Conservation (phyloP, 2,113 vertebrate genomes). For the Oncorhynchus kisutch region DNA sequence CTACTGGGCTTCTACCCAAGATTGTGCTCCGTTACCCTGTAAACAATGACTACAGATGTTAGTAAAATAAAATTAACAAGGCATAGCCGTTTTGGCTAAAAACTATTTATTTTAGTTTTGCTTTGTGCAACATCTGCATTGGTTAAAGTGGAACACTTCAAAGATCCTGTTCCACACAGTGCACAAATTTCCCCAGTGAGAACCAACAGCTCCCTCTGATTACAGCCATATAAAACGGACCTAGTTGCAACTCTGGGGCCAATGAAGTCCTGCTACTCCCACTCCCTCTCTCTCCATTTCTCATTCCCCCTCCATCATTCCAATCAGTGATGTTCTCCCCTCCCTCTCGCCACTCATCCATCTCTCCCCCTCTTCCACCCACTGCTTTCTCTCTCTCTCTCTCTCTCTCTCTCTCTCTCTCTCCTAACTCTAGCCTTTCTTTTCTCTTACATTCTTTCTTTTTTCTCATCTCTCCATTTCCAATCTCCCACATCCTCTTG, state of each 20-base stretch:
- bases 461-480: conserved; percentile 16
- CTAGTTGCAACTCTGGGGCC: not conserved
- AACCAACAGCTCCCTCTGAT: not conserved
- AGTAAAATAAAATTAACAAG: not conserved
- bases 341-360: conserved; percentile 8
- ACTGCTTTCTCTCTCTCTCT: not conserved
- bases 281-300: not conserved
- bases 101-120: not conserved
- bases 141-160: conserved; percentile 1
- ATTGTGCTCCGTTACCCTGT: not conserved
- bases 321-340: not conserved
- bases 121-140: not conserved
- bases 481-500: conserved; percentile 62
- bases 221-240: not conserved
- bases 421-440: not conserved
- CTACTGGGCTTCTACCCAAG: not conserved
- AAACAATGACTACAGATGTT: not conserved
- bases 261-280: not conserved
- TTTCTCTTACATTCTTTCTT: not conserved
- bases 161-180: not conserved
- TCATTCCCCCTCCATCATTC: not conserved
- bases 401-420: not conserved
- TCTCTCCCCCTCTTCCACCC: not conserved
- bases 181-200: conserved; percentile 3
- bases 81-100: not conserved